These are phyloP conservation scores for Alcis repandata DNA, from an alignment of 2,888 invertebrate species.

Conservation along the genomic window DNA sequence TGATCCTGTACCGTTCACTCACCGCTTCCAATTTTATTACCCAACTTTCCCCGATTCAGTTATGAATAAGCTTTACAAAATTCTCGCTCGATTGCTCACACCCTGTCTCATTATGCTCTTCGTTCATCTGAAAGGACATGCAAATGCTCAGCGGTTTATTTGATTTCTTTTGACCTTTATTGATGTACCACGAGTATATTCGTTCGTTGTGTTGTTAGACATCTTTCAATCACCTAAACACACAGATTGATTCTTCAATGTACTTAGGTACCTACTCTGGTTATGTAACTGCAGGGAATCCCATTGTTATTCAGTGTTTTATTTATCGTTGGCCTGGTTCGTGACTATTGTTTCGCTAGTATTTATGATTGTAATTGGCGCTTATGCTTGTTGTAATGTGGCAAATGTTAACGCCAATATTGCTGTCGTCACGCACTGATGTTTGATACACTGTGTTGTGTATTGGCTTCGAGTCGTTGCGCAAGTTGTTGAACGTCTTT, in stretches of 20 bases:
- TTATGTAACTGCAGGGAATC: conserved; percentile 16
- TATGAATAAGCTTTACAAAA: conserved; percentile 25
- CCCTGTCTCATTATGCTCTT: conserved; percentile 21
- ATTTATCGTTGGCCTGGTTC: conserved; percentile 33
- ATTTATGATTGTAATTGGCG: conserved; percentile 41
- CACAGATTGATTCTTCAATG: conserved; percentile 1
- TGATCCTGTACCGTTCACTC: conserved; percentile 16
- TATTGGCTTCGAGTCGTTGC: conserved; percentile 36
- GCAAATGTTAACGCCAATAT: conserved; percentile 42
- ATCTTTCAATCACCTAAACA: conserved; percentile 7
- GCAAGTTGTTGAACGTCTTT: conserved; percentile 36
- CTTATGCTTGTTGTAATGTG: conserved; percentile 39
- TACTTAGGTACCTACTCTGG: background rate
- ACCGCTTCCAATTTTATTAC: conserved; percentile 16
- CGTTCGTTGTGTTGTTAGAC: background rate
- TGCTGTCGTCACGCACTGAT: conserved; percentile 42
- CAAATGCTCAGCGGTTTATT: background rate
- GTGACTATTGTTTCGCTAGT: conserved; percentile 37
- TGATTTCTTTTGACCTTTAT: background rate
- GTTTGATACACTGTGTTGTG: conserved; percentile 37
- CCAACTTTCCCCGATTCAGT: conserved; percentile 19
- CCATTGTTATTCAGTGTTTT: conserved; percentile 11
- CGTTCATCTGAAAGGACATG: conserved; percentile 7
- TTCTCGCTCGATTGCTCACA: conserved; percentile 18
- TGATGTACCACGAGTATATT: background rate